phyloP scores from a whole-genome alignment of 1,140 invertebrate species.

The Drosophila nebulosa region DNA sequence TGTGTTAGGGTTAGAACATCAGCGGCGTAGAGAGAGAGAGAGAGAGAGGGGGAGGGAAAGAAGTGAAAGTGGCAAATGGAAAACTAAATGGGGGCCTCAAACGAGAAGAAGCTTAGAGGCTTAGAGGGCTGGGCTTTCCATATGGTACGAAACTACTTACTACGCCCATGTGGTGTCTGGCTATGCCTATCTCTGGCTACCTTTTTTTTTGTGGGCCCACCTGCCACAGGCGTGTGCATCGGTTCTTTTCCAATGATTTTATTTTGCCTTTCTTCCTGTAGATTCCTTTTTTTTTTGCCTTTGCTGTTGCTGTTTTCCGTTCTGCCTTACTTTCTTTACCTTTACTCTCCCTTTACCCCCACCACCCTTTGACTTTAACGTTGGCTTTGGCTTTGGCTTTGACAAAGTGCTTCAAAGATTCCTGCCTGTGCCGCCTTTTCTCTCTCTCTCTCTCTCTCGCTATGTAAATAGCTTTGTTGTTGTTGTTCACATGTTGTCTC shows the following conservation, averaged over 20 bases:
- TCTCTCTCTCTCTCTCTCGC: too few species aligned
- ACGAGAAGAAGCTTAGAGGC: too few species aligned
- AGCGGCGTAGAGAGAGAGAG: not conserved
- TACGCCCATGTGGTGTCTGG: too few species aligned
- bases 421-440: not conserved
- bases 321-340: not conserved
- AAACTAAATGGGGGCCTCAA: too few species aligned
- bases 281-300: not conserved
- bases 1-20: not conserved
- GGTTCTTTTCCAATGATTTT: slow-evolving; percentile 40
- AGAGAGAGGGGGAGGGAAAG: too few species aligned
- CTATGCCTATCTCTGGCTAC: not conserved
- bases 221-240: slow-evolving; percentile 30
- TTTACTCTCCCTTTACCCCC: not conserved
- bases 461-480: slow-evolving; percentile 41
- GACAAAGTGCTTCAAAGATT: slow-evolving; percentile 47
- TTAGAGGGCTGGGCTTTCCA: too few species aligned
- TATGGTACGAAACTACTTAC: too few species aligned
- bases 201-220: slow-evolving; percentile 2
- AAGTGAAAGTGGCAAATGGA: too few species aligned
- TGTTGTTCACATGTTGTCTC: slow-evolving; percentile 26
- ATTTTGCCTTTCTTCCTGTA: not conserved
- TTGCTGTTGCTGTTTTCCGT: not conserved
- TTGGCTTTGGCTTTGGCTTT: slow-evolving; percentile 14
- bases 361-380: slow-evolving; percentile 1